Percentiles rank a stretch among this genome's conserved stretches.
phyloP scores from a whole-genome alignment of 2,797 vertebrate genomes.

The Acanthopagrus latus region DNA sequence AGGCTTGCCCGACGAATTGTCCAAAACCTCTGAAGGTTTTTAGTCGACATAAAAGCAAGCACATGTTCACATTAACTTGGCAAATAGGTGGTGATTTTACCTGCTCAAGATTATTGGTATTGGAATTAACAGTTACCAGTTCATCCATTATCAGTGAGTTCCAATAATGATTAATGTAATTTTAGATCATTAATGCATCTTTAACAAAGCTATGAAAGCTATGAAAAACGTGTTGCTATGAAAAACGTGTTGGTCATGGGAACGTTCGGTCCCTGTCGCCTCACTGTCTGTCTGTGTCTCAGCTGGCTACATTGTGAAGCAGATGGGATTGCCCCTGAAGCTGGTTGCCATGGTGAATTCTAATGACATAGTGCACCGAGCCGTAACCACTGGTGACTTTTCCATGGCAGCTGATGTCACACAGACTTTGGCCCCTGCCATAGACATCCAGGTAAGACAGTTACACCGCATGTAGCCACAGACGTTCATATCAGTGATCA shows the following conservation, averaged over 20 bases:
- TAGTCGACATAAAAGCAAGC: too few relatives aligned
- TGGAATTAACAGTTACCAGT: too few relatives aligned
- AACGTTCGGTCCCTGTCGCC: background rate
- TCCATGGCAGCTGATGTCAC: slow-evolving; percentile 84
- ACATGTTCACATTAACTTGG: too few relatives aligned
- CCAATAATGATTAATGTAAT: too few relatives aligned
- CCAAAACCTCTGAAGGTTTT: too few relatives aligned
- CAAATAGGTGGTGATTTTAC: too few relatives aligned
- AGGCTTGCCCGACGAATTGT: too few relatives aligned
- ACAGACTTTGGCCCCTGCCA: slow-evolving; percentile 91
- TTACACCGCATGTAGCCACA: background rate
- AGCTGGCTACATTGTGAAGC: slow-evolving; percentile 91
- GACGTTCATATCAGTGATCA: background rate
- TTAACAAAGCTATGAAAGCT: too few relatives aligned
- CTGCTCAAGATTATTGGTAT: too few relatives aligned
- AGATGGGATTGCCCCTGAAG: slow-evolving; percentile 92
- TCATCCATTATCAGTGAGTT: too few relatives aligned
- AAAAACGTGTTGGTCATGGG: background rate
- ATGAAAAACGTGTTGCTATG: too few relatives aligned
- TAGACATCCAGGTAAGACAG: slow-evolving; percentile 93
- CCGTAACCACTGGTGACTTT: slow-evolving; percentile 90
- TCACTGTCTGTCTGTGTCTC: background rate
- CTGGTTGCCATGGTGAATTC: slow-evolving; percentile 90
- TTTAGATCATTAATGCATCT: too few relatives aligned
- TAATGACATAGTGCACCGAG: slow-evolving; percentile 92